Conservation (phyloP, 2,888 invertebrate genomes). For the Flexamia atlantica region DNA sequence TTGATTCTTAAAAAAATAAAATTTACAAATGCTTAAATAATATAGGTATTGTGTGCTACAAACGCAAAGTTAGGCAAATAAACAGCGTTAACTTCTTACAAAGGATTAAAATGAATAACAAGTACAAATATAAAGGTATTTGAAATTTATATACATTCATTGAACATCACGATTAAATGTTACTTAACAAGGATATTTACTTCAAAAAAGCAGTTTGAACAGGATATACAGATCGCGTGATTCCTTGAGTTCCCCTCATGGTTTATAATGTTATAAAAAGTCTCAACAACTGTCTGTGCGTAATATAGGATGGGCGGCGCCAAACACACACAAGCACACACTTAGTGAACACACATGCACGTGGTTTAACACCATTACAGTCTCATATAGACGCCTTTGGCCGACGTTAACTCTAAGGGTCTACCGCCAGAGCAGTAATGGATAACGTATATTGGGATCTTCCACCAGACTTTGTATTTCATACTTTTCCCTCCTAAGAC, state of each 20-base stretch:
- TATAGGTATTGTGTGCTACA: too few relatives aligned
- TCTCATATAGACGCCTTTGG: conserved; percentile 17
- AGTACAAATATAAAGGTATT: too few relatives aligned
- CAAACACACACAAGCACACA: neutral
- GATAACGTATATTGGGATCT: conserved; percentile 49
- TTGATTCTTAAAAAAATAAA: too few relatives aligned
- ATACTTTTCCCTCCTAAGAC: neutral
- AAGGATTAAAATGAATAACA: too few relatives aligned
- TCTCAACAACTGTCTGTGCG: neutral
- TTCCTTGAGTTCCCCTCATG: neutral
- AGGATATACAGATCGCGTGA: neutral
- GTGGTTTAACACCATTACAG: conserved; percentile 34
- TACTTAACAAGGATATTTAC: too few relatives aligned
- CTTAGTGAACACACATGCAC: too few relatives aligned
- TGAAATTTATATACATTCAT: too few relatives aligned
- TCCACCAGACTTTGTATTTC: conserved; percentile 27
- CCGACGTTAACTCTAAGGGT: conserved; percentile 30
- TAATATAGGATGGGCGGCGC: conserved; percentile 15
- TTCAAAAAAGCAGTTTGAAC: neutral
- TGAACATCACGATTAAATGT: too few relatives aligned
- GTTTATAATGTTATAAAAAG: too few relatives aligned
- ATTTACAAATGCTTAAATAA: too few relatives aligned
- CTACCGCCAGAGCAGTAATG: neutral
- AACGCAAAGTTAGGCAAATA: too few relatives aligned
- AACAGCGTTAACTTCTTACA: too few relatives aligned